phyloP scores from a whole-genome alignment of 2,113 vertebrate species.

The Pycnonotus jocosus region DNA sequence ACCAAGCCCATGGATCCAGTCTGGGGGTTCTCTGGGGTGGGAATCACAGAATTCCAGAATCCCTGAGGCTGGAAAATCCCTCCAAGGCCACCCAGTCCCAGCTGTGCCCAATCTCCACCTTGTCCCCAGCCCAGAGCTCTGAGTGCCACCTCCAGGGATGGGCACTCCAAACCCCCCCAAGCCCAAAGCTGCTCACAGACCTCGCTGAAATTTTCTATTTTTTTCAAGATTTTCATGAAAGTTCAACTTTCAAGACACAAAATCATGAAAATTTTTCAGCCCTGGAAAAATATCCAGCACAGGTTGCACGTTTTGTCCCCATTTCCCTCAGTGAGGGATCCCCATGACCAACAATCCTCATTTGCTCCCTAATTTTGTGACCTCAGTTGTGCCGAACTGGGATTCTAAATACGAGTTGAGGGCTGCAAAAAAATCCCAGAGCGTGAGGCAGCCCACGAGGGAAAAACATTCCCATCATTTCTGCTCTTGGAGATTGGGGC shows the following conservation, averaged over 20 bases:
- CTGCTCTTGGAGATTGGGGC: not conserved
- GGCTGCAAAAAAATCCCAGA: not conserved
- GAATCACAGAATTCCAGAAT: not conserved
- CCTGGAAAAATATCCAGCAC: not conserved
- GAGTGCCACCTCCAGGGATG: not conserved
- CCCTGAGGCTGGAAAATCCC: not conserved
- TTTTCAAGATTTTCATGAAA: not conserved
- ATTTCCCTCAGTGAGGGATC: not conserved
- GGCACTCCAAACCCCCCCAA: not conserved
- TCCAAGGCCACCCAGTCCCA: not conserved
- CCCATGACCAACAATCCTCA: not conserved
- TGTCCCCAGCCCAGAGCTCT: not conserved
- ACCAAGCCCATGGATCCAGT: not conserved
- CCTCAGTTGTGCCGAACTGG: not conserved
- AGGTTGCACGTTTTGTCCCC: not conserved
- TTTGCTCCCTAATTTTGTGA: not conserved
- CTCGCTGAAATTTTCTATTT: not conserved
- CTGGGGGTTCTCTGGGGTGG: accelerated
- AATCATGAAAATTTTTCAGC: not conserved
- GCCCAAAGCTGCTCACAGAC: not conserved
- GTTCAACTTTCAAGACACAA: not conserved
- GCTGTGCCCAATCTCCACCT: not conserved
- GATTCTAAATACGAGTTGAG: not conserved
- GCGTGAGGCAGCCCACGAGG: not conserved
- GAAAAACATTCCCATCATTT: not conserved